Percentiles rank a stretch among this genome's conserved stretches.
Evolutionary conservation across 2,797 vertebrate species (phyloP).

Genomic region (Alauda arvensis): DNA sequence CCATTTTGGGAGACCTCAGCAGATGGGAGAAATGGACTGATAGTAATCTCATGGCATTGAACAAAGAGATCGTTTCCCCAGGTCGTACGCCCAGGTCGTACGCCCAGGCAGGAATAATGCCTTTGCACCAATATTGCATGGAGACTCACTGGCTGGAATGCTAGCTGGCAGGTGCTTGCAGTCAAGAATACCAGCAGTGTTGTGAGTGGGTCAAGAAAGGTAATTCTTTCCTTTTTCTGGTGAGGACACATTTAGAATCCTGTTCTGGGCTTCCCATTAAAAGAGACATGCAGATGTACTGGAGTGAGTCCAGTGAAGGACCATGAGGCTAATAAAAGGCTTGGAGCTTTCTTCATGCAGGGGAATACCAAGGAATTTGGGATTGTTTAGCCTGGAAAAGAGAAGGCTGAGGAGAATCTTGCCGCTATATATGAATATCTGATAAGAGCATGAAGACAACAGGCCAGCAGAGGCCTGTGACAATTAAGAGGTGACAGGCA

Average conservation of each 20-base stretch:
- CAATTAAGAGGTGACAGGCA: neutral
- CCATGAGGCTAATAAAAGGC: neutral
- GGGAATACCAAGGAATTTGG: neutral
- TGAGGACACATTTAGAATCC: neutral
- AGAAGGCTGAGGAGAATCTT: neutral
- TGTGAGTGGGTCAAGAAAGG: neutral
- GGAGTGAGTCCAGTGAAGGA: neutral
- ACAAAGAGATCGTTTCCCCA: too few relatives aligned
- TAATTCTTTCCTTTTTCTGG: neutral
- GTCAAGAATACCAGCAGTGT: too few relatives aligned
- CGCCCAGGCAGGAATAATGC: fast-evolving
- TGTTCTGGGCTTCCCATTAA: neutral
- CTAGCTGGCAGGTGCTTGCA: neutral
- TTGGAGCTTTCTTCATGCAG: neutral
- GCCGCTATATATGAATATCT: neutral
- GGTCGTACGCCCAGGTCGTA: neutral
- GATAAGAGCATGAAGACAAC: neutral
- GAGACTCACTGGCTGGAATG: neutral
- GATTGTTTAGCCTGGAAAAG: neutral
- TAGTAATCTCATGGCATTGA: neutral
- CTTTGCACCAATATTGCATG: neutral
- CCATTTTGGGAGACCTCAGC: neutral
- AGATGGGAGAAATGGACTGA: neutral
- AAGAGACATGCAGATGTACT: neutral
- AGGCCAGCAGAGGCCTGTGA: neutral